Conservation (phyloP, 2,113 vertebrate species). For the Embiotoca jacksoni region DNA sequence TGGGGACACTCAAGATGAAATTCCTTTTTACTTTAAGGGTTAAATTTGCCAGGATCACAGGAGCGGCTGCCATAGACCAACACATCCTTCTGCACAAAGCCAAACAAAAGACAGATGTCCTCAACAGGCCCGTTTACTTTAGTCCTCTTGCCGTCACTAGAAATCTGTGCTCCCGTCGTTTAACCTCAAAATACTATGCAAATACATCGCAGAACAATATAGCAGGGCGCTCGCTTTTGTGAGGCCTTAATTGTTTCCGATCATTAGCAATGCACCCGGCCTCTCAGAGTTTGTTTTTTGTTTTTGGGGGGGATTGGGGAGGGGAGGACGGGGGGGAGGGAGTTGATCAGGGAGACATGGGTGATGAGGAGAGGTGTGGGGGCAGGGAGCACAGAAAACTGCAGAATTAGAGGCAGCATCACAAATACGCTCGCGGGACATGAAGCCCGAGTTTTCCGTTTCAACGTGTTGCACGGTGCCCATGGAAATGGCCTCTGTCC, state of each 20-base stretch:
- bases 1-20: constrained; percentile 5
- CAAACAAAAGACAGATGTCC: constrained; percentile 51
- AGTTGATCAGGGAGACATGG: constrained; percentile 44
- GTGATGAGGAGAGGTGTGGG: constrained; percentile 39
- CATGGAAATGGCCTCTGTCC: constrained; percentile 57
- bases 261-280: constrained; percentile 71
- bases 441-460: constrained; percentile 30
- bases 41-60: constrained; percentile 33
- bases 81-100: constrained; percentile 38
- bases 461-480: constrained; percentile 27
- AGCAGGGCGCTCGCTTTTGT: constrained; percentile 63
- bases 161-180: constrained; percentile 57
- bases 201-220: constrained; percentile 57
- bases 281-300: constrained; percentile 73
- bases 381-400: constrained; percentile 32
- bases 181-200: constrained; percentile 65
- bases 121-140: constrained; percentile 18
- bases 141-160: constrained; percentile 38
- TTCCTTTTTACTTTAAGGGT: constrained; percentile 23
- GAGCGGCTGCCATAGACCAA: not conserved
- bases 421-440: constrained; percentile 22
- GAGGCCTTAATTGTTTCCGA: constrained; percentile 77
- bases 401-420: constrained; percentile 33
- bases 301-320: constrained; percentile 13
- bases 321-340: not conserved